Conservation (phyloP, 2,888 invertebrate species). For the Adelognathus sp. region DNA sequence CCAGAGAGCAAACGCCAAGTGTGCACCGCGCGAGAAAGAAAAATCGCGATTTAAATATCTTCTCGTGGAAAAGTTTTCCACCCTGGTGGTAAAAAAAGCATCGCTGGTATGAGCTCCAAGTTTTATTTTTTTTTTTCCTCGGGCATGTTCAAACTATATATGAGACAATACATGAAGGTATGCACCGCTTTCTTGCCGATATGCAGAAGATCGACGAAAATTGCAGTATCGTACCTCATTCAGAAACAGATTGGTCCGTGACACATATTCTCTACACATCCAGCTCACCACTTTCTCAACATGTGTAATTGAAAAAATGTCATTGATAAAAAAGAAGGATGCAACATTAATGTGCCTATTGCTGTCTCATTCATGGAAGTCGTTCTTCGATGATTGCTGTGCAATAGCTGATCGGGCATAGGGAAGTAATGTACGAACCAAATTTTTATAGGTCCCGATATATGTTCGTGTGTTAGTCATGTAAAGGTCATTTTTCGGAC, state of each 20-base stretch:
- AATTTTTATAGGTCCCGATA: too few species aligned
- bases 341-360: too few species aligned
- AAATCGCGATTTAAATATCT: conserved; percentile 70
- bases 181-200: too few species aligned
- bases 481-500: too few species aligned
- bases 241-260: conserved; percentile 1
- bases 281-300: too few species aligned
- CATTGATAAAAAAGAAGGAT: too few species aligned
- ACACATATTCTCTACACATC: conserved; percentile 29
- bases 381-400: too few species aligned
- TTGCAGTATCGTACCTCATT: conserved; percentile 51
- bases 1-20: conserved; percentile 47
- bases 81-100: conserved; percentile 9
- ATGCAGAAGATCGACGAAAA: conserved; percentile 67
- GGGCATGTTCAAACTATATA: not conserved
- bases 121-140: not conserved
- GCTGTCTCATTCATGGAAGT: too few species aligned
- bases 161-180: conserved; percentile 6
- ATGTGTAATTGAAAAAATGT: too few species aligned
- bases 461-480: too few species aligned
- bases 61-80: conserved; percentile 65
- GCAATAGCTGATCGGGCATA: too few species aligned
- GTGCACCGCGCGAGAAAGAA: conserved; percentile 46
- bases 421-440: too few species aligned
- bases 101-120: conserved; percentile 6